Evolutionary conservation across 2,797 vertebrate genomes (phyloP), one percentile per base, ranked within the genome.

Genomic region (Hephaestus fuliginosus): DNA sequence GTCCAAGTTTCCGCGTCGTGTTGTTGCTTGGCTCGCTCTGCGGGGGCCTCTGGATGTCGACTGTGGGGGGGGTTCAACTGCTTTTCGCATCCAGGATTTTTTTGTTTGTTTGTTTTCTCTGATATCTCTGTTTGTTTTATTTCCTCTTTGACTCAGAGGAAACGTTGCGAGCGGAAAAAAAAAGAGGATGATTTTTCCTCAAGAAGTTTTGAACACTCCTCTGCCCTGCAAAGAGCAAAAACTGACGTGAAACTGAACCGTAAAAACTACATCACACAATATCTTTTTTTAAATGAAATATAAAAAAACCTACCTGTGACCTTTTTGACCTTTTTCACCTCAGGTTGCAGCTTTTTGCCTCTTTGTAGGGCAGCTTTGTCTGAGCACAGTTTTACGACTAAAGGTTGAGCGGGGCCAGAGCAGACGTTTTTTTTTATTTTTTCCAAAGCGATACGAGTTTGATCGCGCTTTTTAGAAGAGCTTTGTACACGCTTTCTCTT

Each of bases 331-430:
- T 72, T 67, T 18, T 5, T 61, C n/a, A 6, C 36, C 53, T 20
- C 46, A 61, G 5, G 25, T 76, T 33, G 39, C 48, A n/a, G 30
- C 6, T 49, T 55, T 82, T 83, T 77, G 70, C 56, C 63, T 70
- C 11, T 66, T 49, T 74, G 71, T 61, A 48, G 70, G 70, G 66
- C 66, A 78, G 66, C 55, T 76, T 43, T n/a, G 84, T 73, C 64
- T 48, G 84, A 87, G 85, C 82, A 78, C 86, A 81, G 76, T 39
- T 80, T 71, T 43, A 46, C 22, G 28, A 62, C 61, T 80, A n/a
- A 66, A 79, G 49, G 82, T 84, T 76, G 70, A 64, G 67, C 30
- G 68, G 82, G 82, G 84, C 86, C 83, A 82, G 82, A 76, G 71
- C 55, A 68, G 68, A 66, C 5, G 0, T 55, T 70, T 65, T 1